Base-by-base conservation (phyloP, 23 tunicate genomes). In the Ascidia mentula region DNA sequence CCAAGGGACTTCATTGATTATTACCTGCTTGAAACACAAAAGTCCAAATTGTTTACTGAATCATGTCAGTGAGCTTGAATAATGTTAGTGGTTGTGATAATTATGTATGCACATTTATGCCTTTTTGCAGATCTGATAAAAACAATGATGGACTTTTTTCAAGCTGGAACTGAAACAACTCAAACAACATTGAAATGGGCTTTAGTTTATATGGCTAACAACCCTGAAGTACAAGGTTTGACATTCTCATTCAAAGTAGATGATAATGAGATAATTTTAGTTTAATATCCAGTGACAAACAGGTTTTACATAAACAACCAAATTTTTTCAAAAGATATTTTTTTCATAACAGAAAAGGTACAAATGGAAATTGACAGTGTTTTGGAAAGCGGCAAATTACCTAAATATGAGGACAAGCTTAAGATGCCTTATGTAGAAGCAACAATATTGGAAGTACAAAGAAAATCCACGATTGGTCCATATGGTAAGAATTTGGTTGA, bases 1-100 rank as follows among this genome's bases (percentile, higher is more conserved):
- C 84, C 84, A 34, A 80, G 84, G 28, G 84, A 80, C 69, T 65
- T 40, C 0, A 80, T 80, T 69, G 84, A 80, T 69, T 80, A 39
- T 80, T 80, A 80, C 40, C 46, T 80, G 0, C 36, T 39, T 20
- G 75, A 80, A 9, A 53, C 34, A 20, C 45, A 1, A 1, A 60
- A 42, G 15, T 31, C 28, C 36, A 34, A 60, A 37, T 13, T 32
- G 30, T 60, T 60, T 33, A 35, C 0, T 5, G 59, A 61, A 37
- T 30, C 53, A n/a, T 26, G 65, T 53, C 24, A 20, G 65, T 53
- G n/a, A n/a, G n/a, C n/a, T n/a, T n/a, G n/a, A n/a, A n/a, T n/a
- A n/a, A n/a, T n/a, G n/a, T n/a, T n/a, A n/a, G n/a, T n/a, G n/a
- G n/a, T n/a, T n/a, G n/a, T n/a, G n/a, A n/a, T n/a, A n/a, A n/a